phyloP scores from a whole-genome alignment of 2,888 invertebrate genomes.

The Zygothrica quintamaculata region DNA sequence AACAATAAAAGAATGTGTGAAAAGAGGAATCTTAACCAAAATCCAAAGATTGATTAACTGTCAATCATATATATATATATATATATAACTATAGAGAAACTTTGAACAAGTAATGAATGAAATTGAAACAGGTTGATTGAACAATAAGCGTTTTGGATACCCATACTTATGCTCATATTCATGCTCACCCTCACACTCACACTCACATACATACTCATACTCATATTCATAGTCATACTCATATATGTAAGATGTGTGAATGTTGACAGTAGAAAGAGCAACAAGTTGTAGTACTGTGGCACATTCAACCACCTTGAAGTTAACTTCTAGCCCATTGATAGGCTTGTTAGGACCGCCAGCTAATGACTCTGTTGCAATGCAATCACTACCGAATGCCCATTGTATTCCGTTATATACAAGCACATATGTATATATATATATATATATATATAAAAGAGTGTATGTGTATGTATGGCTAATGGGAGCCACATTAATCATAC shows the following conservation, averaged over 20 bases:
- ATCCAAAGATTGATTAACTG: slow-evolving; percentile 76
- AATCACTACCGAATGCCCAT: slow-evolving; percentile 56
- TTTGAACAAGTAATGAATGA: slow-evolving; percentile 58
- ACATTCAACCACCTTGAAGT: slow-evolving; percentile 12
- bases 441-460: not conserved
- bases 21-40: slow-evolving; percentile 61
- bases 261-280: slow-evolving; percentile 4
- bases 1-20: slow-evolving; percentile 64
- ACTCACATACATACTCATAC: too few relatives aligned
- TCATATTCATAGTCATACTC: too few relatives aligned
- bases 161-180: too few relatives aligned
- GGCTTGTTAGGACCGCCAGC: slow-evolving; percentile 56
- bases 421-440: not conserved
- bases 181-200: too few relatives aligned
- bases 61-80: slow-evolving; percentile 64
- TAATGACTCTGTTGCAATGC: slow-evolving; percentile 64
- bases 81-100: slow-evolving; percentile 22
- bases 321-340: slow-evolving; percentile 12
- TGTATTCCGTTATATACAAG: too few relatives aligned
- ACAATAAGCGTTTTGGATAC: slow-evolving; percentile 59
- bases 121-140: slow-evolving; percentile 66
- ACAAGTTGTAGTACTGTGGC: slow-evolving; percentile 11
- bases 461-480: slow-evolving; percentile 36
- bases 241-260: not conserved
- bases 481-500: slow-evolving; percentile 74